Evolutionary conservation across 2,797 vertebrate genomes (phyloP), one percentile per base, ranked within the genome.

Genomic region (Sebastes cheni): DNA sequence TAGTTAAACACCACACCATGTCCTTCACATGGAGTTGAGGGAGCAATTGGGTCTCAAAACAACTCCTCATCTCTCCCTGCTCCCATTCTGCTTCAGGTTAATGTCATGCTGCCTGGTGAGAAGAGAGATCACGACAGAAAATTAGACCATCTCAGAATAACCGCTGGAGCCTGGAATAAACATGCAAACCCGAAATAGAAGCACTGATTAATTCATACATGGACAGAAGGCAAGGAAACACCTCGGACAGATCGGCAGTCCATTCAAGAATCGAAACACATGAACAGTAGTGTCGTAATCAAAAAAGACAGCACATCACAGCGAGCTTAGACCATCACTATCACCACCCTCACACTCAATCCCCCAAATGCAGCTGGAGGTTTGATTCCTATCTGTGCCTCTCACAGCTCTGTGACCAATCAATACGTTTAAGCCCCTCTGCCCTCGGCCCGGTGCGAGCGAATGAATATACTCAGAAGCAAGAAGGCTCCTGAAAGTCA

Each of bases 381-480:
- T 86, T 66, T 84, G 80, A 86, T 84, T 86, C 77, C 58, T 77
- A 80, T 86, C 89, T 68, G 75, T 72, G 68, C 59, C 72, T 89
- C 78, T 87, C 78, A 67, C 82, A 64, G 85, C 69, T 87, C 82
- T 85, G 84, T 89, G 86, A 88, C 83, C 79, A 77, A 91, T 92
- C 91, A 85, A 92, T 92, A 91, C 8, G 1, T 83, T 80, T 84
- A 86, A 88, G 81, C 77, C 54, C 50, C 66, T 88, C 77, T 74
- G 78, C 86, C 66, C 67, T 83, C 50, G 1, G 75, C 64, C 39
- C 2, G 4, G 42, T 6, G 34, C 60, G 36, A 83, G 69, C 34
- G 39, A 85, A 85, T 70, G 30, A 84, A 83, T 59, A 69, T 34
- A 80, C 72, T 84, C 62, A 54, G 80, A 68, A 61, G 79, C 58